Conservation (phyloP, 2,797 vertebrate genomes). For the Hozukius guyotensis region DNA sequence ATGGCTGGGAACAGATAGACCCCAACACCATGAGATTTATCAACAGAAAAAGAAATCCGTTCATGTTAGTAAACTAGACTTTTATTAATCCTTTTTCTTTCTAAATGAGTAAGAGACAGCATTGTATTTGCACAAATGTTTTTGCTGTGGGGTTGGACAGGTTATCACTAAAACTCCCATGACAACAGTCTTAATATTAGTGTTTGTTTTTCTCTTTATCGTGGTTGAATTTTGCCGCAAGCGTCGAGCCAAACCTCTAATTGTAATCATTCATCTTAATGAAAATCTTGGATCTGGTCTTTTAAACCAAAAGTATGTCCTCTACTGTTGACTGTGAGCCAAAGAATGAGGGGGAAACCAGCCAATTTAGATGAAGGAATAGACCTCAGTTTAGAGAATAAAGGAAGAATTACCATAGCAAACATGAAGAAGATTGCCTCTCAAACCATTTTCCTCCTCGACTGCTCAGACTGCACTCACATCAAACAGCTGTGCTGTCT, state of each 20-base stretch:
- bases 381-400: conserved; percentile 30
- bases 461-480: conserved; percentile 3
- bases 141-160: not conserved
- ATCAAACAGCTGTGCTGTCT: conserved; percentile 41
- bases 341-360: conserved; percentile 3
- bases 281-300: conserved; percentile 23
- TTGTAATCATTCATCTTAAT: conserved; percentile 37
- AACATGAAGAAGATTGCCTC: conserved; percentile 31
- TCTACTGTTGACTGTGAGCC: not conserved
- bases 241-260: not conserved
- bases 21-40: conserved; percentile 18
- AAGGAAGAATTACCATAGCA: conserved; percentile 22
- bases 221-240: not conserved
- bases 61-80: conserved; percentile 16
- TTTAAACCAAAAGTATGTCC: conserved; percentile 9
- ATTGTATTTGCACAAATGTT: not conserved
- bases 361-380: conserved; percentile 24
- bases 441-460: conserved; percentile 13
- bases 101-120: not conserved
- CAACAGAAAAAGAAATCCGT: not conserved
- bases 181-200: not conserved
- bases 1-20: conserved; percentile 45
- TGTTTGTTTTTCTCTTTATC: conserved; percentile 10
- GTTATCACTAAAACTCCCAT: not conserved
- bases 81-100: not conserved